Evolutionary conservation across 2,797 vertebrate species (phyloP).

Genomic region (Eulemur coronatus): DNA sequence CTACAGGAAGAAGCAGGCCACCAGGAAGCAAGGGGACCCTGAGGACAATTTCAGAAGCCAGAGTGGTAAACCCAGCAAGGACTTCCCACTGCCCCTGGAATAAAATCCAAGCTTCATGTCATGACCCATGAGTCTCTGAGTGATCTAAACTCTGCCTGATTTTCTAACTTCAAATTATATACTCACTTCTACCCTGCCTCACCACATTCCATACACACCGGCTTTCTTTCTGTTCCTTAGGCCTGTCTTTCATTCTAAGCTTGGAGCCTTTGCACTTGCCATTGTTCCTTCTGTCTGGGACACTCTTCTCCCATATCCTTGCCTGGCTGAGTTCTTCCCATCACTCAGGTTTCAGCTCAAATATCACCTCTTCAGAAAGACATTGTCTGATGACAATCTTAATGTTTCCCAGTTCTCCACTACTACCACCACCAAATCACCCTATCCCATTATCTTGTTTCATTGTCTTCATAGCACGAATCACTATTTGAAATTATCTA

Average conservation of each 20-base stretch:
- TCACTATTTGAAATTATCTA: conserved; percentile 11
- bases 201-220: neutral
- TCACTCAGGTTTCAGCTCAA: neutral
- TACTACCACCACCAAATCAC: neutral
- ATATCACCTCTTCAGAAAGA: neutral
- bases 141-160: neutral
- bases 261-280: neutral
- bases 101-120: neutral
- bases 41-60: neutral
- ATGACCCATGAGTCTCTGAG: neutral
- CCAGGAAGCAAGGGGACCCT: neutral
- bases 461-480: neutral
- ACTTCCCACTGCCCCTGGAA: neutral
- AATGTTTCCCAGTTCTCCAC: neutral
- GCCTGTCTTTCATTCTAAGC: neutral
- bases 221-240: neutral
- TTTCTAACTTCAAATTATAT: neutral
- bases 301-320: neutral
- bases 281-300: neutral
- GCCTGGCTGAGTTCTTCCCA: neutral
- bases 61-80: neutral
- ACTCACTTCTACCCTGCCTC: rapidly evolving
- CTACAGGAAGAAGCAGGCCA: neutral
- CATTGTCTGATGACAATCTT: neutral
- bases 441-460: neutral